Percentiles rank a stretch among this genome's conserved stretches.
phyloP scores from a whole-genome alignment of 2,113 vertebrate genomes.

The Apodemus sylvaticus region DNA sequence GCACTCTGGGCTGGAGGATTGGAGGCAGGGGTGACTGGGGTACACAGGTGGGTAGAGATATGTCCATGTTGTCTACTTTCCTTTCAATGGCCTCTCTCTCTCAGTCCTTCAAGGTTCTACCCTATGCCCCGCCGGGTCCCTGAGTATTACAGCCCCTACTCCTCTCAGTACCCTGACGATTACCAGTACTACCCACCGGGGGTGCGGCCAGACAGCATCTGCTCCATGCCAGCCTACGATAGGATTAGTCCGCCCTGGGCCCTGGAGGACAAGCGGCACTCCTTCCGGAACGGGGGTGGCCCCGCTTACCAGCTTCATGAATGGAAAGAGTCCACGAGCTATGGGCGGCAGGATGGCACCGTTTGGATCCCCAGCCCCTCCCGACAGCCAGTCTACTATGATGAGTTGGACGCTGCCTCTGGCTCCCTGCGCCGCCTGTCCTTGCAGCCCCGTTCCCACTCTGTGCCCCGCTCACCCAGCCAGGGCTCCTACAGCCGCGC shows the following conservation, averaged over 20 bases:
- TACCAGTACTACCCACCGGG: slow-evolving; percentile 92
- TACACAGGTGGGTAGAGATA: rapidly evolving
- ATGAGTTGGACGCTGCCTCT: slow-evolving; percentile 87
- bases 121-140: slow-evolving; percentile 86
- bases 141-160: slow-evolving; percentile 90
- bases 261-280: slow-evolving; percentile 89
- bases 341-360: slow-evolving; percentile 80
- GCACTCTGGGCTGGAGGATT: too few species aligned
- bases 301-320: slow-evolving; percentile 85
- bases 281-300: slow-evolving; percentile 88
- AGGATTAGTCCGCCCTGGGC: slow-evolving; percentile 89
- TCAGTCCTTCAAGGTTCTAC: slow-evolving; percentile 92
- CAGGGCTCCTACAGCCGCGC: slow-evolving; percentile 90
- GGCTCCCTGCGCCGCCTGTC: slow-evolving; percentile 91
- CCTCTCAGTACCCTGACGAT: slow-evolving; percentile 91
- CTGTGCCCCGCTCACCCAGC: slow-evolving; percentile 94
- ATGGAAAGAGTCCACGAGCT: slow-evolving; percentile 84
- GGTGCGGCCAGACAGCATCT: slow-evolving; percentile 95
- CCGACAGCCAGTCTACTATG: slow-evolving; percentile 83
- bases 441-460: slow-evolving; percentile 95
- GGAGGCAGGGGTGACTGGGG: background rate
- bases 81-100: background rate
- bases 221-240: slow-evolving; percentile 93
- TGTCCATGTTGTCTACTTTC: background rate
- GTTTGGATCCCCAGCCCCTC: slow-evolving; percentile 83